Evolutionary conservation across 2,113 vertebrate genomes (phyloP), one percentile per base, ranked within the genome.

Genomic region (Laticauda laticaudata): DNA sequence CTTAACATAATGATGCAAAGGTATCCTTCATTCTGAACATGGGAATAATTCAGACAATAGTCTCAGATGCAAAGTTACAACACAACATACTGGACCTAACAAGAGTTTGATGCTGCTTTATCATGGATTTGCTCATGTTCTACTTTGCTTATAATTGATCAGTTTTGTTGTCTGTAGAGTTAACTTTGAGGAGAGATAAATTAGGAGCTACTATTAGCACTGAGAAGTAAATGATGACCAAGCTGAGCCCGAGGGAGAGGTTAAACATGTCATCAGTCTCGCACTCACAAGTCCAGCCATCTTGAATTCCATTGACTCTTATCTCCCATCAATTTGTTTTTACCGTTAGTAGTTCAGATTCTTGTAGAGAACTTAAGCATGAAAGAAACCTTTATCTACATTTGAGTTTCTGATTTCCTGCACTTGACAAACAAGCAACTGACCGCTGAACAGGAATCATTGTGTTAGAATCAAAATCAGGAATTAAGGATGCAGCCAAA

Each of bases 41-140:
- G 93, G 94, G 93, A 94, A 91, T 90, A 39, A 81, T 92, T 92
- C 95, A 91, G 91, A 86, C 94, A 94, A 96, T 97, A 55, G 91
- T 94, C 91, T 91, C 94, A 96, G 97, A 97, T 96, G 96, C 87
- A 96, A 97, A 96, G 95, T 93, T 92, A 95, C 95, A 94, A 95
- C 81, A 95, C 89, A 92, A 94, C 90, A 69, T 92, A 89, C 85
- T 23, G 95, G 91, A 21, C 3, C 90, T 94, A 90, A 91, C 0
- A 90, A 0, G 18, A n/a, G 18, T 61, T 90, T n/a, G 21, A 91
- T 0, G 0, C 85, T 64, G 34, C 54, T 53, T 93, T 90, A 87
- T 81, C 61, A 81, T 86, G 81, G 20, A 39, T 87, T 93, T 92
- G 90, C 43, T 29, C 43, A 53, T 1, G n/a, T 53, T 93, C 54